Evolutionary conservation across 2,888 invertebrate genomes (phyloP).

Genomic region (Anagyrus pseudococci): DNA sequence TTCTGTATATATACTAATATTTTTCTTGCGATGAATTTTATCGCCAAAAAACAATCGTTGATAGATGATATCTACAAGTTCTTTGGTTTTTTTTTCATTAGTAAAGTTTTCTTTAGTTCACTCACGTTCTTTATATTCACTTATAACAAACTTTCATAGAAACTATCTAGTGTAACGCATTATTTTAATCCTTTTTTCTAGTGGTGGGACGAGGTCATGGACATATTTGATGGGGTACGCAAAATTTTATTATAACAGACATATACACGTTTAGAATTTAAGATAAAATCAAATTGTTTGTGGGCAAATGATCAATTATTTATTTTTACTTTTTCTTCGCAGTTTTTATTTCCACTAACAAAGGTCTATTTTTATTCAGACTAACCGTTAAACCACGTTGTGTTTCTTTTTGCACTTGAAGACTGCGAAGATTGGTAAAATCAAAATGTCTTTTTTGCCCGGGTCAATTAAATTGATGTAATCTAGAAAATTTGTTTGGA

Average conservation of each 20-base stretch:
- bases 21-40: no score
- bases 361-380: background rate
- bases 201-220: slow-evolving; percentile 97
- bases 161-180: slow-evolving; percentile 55
- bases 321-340: slow-evolving; percentile 28
- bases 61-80: slow-evolving; percentile 32
- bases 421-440: no score
- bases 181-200: slow-evolving; percentile 75
- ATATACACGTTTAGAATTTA: slow-evolving; percentile 7
- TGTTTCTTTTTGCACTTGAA: no score
- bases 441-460: no score
- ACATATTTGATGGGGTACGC: slow-evolving; percentile 95
- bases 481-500: no score
- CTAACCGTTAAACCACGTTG: background rate
- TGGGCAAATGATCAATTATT: slow-evolving; percentile 9
- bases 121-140: no score
- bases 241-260: slow-evolving; percentile 57
- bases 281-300: slow-evolving; percentile 20
- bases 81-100: slow-evolving; percentile 17
- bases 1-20: background rate
- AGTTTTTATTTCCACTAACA: slow-evolving; percentile 27
- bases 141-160: slow-evolving; percentile 4
- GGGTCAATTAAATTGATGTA: no score
- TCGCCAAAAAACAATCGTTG: slow-evolving; percentile 4
- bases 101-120: background rate